phyloP scores from a whole-genome alignment of 2,113 vertebrate genomes.

The Empidonax alnorum region DNA sequence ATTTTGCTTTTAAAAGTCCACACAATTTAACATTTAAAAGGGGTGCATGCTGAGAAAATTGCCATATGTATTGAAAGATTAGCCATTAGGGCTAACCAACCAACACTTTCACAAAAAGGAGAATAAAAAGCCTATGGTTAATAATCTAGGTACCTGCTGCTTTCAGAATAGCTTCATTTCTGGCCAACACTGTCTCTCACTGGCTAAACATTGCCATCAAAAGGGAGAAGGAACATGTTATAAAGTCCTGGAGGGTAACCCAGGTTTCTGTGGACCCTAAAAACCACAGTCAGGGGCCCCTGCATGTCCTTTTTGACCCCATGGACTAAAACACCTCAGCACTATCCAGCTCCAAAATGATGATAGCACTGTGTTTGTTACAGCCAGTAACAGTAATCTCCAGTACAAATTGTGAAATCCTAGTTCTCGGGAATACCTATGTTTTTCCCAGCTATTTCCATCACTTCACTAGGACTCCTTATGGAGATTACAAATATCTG shows the following conservation, averaged over 20 bases:
- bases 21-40: background rate
- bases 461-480: background rate
- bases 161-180: background rate
- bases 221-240: background rate
- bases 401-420: background rate
- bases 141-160: background rate
- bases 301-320: background rate
- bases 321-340: background rate
- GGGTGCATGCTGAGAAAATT: background rate
- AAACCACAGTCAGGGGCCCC: background rate
- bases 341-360: background rate
- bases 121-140: background rate
- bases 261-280: background rate
- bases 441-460: background rate
- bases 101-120: background rate
- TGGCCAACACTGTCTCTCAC: background rate
- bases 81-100: background rate
- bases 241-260: background rate
- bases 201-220: background rate
- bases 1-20: background rate
- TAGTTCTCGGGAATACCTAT: background rate
- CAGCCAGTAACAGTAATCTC: background rate
- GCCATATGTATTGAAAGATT: background rate
- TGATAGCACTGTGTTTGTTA: background rate
- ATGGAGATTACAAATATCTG: fast-evolving